Conservation (phyloP, 1,140 invertebrate species). For the Cephus cinctus region DNA sequence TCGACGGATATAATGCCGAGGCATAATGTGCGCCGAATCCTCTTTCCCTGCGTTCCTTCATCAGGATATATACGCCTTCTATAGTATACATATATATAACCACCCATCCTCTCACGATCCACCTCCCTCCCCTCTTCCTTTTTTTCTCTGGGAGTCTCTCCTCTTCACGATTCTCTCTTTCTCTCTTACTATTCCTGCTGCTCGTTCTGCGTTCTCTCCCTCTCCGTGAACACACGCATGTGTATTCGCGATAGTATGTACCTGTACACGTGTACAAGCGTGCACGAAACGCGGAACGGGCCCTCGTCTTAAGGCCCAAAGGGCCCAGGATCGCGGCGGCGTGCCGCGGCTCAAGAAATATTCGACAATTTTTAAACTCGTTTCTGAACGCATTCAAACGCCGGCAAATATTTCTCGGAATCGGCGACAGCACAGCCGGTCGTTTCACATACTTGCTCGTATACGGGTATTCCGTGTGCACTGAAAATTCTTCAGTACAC, state of each 20-base stretch:
- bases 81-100: background rate
- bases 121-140: conserved; percentile 18
- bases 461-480: too few relatives aligned
- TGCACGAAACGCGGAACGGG: background rate
- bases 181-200: conserved; percentile 12
- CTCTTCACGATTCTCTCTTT: background rate
- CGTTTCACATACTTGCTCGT: too few relatives aligned
- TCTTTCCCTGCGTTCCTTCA: conserved; percentile 10
- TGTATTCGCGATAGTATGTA: conserved; percentile 13
- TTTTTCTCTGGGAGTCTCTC: conserved; percentile 8
- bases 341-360: conserved; percentile 34
- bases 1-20: conserved; percentile 6
- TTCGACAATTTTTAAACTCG: conserved; percentile 54
- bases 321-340: background rate
- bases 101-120: background rate
- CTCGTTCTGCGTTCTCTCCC: background rate
- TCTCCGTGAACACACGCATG: conserved; percentile 5
- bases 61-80: too few relatives aligned
- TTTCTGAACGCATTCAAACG: conserved; percentile 49
- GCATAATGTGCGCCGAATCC: conserved; percentile 8
- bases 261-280: background rate
- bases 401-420: conserved; percentile 46
- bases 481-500: too few relatives aligned
- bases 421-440: conserved; percentile 27
- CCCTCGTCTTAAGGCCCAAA: background rate